These are phyloP conservation scores for Conomelus anceps DNA, from an alignment of 2,888 invertebrate species.

Conservation along the genomic window DNA sequence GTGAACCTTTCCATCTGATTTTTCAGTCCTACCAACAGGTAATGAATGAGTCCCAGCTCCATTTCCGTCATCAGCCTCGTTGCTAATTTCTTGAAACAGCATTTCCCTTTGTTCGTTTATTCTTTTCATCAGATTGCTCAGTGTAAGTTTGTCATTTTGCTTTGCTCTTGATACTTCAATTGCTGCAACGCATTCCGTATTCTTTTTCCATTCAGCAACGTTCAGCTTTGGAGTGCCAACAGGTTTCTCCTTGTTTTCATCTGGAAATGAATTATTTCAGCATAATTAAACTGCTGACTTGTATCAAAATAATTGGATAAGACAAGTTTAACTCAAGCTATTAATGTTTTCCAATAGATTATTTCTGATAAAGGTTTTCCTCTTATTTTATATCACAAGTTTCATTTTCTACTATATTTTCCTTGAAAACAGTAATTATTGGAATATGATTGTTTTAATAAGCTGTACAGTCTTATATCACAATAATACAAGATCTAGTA, in stretches of 20 bases:
- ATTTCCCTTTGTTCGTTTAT: conserved; percentile 1
- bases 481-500: too few relatives aligned
- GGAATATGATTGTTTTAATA: too few relatives aligned
- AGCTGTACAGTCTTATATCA: too few relatives aligned
- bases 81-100: neutral
- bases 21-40: neutral
- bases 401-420: too few relatives aligned
- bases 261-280: neutral
- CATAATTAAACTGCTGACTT: neutral
- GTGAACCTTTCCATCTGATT: neutral
- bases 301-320: too few relatives aligned
- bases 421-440: too few relatives aligned
- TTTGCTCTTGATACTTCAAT: neutral
- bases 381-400: too few relatives aligned
- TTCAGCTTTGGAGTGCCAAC: conserved; percentile 3
- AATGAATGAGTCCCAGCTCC: too few relatives aligned
- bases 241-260: neutral
- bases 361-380: too few relatives aligned
- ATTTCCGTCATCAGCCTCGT: neutral
- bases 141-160: neutral
- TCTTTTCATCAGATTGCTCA: neutral
- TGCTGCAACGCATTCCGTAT: neutral
- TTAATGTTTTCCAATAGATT: too few relatives aligned
- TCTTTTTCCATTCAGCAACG: conserved; percentile 1
- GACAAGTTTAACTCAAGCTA: too few relatives aligned